These are phyloP conservation scores for Calameuta idolon DNA, from an alignment of 2,888 invertebrate genomes.

Conservation along the genomic window DNA sequence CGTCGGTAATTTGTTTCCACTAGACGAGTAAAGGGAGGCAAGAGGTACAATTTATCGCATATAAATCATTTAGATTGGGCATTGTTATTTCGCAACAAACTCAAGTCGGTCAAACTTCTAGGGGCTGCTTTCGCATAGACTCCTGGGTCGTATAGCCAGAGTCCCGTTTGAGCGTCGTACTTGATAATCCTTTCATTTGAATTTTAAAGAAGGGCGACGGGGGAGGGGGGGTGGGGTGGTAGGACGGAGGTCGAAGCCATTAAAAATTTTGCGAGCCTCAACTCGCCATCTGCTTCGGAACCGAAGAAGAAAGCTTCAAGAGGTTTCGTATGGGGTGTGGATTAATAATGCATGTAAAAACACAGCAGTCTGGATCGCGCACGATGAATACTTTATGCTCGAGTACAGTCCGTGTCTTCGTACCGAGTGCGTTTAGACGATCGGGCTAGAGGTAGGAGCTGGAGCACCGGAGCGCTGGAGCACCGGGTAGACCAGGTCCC, in stretches of 20 bases:
- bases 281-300: constrained; percentile 57
- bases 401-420: too few relatives aligned
- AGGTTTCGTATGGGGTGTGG: constrained; percentile 33
- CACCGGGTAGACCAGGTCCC: too few relatives aligned
- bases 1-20: too few relatives aligned
- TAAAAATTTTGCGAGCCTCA: constrained; percentile 30
- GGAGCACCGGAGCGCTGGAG: too few relatives aligned
- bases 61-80: neutral
- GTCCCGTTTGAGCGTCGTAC: too few relatives aligned
- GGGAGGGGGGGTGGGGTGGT: too few relatives aligned
- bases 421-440: too few relatives aligned
- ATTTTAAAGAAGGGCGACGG: neutral
- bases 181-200: constrained; percentile 21
- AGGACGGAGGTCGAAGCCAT: constrained; percentile 21
- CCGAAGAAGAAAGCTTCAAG: constrained; percentile 48
- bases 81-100: constrained; percentile 10
- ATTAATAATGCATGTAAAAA: constrained; percentile 18
- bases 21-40: too few relatives aligned
- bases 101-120: neutral
- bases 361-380: constrained; percentile 1
- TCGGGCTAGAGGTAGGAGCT: too few relatives aligned
- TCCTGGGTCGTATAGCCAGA: too few relatives aligned
- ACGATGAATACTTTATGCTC: neutral
- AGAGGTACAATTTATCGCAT: too few relatives aligned
- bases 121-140: too few relatives aligned